Evolutionary conservation across 2,888 invertebrate species (phyloP).

Genomic region (Seira sanloemensis): DNA sequence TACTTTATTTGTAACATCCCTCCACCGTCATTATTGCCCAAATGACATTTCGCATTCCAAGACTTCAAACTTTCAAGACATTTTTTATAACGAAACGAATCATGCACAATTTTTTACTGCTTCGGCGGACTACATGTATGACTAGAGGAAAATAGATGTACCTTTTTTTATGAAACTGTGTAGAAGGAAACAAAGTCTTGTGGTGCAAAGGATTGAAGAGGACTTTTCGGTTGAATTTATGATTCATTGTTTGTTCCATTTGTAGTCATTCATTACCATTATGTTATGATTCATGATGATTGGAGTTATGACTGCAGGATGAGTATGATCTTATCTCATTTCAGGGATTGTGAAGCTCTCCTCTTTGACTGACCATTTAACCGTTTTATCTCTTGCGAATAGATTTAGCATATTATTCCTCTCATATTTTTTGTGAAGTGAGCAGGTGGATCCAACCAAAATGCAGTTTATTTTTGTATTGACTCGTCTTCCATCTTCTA

Average conservation of each 20-base stretch:
- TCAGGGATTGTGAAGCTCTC: not conserved
- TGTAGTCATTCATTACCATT: slow-evolving; percentile 12
- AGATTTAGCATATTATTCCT: too few relatives aligned
- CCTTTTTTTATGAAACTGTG: not conserved
- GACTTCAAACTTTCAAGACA: not conserved
- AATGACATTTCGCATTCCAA: too few relatives aligned
- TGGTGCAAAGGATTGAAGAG: not conserved
- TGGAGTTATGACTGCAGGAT: not conserved
- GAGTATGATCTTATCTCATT: not conserved
- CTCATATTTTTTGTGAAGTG: too few relatives aligned
- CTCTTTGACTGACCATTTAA: not conserved
- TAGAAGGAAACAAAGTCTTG: not conserved
- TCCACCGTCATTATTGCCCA: too few relatives aligned
- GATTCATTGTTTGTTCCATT: slow-evolving; percentile 20
- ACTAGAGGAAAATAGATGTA: not conserved
- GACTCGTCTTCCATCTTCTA: too few relatives aligned
- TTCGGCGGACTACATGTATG: not conserved
- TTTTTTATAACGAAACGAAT: not conserved
- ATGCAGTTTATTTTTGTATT: too few relatives aligned
- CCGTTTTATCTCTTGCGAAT: too few relatives aligned
- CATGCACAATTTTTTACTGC: not conserved
- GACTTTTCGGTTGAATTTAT: not conserved
- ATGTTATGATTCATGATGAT: slow-evolving; percentile 16
- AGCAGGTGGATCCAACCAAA: too few relatives aligned
- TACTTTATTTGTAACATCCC: too few relatives aligned